Evolutionary conservation across 1,140 invertebrate species (phyloP).

Genomic region (Lutraria rhynchaena): DNA sequence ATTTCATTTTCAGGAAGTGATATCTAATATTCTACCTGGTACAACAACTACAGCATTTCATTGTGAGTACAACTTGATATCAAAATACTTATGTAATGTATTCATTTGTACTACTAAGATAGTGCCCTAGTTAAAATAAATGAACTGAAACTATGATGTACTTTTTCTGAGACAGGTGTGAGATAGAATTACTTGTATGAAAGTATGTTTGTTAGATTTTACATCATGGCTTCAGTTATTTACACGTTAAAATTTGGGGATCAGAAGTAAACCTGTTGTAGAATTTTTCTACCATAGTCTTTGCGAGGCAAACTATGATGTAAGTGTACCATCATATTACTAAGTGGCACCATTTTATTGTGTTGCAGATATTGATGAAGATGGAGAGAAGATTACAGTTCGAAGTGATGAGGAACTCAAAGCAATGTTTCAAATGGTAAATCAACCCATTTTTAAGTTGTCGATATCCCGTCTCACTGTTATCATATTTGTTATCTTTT

Average conservation of each 20-base stretch:
- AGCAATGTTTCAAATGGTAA: conserved; percentile 78
- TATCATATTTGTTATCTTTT: too few species aligned
- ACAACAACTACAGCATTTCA: conserved; percentile 75
- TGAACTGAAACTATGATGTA: too few species aligned
- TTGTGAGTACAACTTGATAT: conserved; percentile 67
- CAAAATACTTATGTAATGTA: too few species aligned
- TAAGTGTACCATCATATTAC: too few species aligned
- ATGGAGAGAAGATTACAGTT: conserved; percentile 80
- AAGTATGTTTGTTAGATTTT: not conserved
- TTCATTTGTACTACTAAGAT: too few species aligned
- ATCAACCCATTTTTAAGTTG: too few species aligned
- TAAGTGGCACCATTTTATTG: too few species aligned
- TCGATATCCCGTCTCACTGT: too few species aligned
- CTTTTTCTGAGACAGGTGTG: too few species aligned
- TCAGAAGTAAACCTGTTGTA: not conserved
- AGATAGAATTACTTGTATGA: not conserved
- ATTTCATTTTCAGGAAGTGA: conserved; percentile 73
- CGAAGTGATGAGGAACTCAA: conserved; percentile 80
- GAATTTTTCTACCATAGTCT: not conserved
- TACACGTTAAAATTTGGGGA: not conserved
- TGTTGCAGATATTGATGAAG: conserved; percentile 85
- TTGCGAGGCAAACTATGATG: not conserved
- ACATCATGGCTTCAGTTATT: not conserved
- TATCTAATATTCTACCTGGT: conserved; percentile 71
- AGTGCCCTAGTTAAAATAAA: too few species aligned